Evolutionary conservation across 2,797 vertebrate species (phyloP), one percentile per base, ranked within the genome.

Genomic region (Squalus acanthias): DNA sequence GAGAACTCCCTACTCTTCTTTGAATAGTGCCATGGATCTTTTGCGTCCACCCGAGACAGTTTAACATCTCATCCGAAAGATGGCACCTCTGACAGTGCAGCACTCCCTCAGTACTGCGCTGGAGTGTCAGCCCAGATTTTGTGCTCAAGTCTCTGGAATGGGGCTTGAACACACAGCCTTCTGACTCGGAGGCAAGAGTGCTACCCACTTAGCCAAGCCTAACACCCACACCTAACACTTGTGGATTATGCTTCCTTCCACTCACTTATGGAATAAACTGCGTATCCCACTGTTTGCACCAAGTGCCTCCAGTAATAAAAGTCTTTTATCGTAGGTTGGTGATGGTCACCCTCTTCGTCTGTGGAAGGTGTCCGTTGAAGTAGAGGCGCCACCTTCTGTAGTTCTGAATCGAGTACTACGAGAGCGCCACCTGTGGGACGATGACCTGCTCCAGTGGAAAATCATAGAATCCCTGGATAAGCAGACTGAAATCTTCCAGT

Each of bases 351-450:
- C 99, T 0, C 96, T 99, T 96, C 98, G 98, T 96, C 97, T 99
- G 8, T 99, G 99, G 99, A 98, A 99, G 96, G 99, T 98, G 17
- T 98, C 99, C 0, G 99, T 98, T 70, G 99, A 99, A 97, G 99
- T 99, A 69, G 99, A 99, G 96, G 99, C 99, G 0, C 99, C 99
- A 0, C 99, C 99, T 0, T 99, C 99, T 0, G 99, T 99, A 26
- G 99, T 99, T 72, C 96, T 99, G 97, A 99, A 99, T 96, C 98
- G 99, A 0, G 98, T 99, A 97, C 98, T 99, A 96, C 98, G 99
- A 96, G 99, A 99, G 97, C 99, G 99, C 95, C 99, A 99, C 97
- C 98, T 99, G 96, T 99, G 99, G 99, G 99, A 99, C 0, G 98
- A 99, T 88, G 99, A 99, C 97, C 98, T 99, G 96, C 97, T 99